phyloP scores from a whole-genome alignment of 2,888 invertebrate species.

The Cataglyphis cursor region DNA sequence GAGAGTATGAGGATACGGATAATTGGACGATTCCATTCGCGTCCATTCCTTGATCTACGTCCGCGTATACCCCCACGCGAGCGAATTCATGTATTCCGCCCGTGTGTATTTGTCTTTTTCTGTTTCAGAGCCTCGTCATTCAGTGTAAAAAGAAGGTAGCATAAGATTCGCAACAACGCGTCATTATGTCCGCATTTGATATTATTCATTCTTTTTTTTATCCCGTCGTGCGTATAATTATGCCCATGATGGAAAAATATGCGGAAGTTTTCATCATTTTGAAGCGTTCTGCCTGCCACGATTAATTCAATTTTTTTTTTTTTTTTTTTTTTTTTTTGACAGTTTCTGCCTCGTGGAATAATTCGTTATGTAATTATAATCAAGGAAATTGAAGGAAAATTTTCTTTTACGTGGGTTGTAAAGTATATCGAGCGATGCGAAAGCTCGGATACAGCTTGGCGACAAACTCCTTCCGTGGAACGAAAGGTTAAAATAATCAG shows the following conservation, averaged over 20 bases:
- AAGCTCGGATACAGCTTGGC: neutral
- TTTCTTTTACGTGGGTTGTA: neutral
- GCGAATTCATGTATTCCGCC: constrained; percentile 63
- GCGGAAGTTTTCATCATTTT: constrained; percentile 7
- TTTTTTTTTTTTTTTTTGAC: constrained; percentile 14
- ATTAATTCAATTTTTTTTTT: neutral
- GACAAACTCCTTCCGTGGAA: constrained; percentile 1
- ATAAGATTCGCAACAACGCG: constrained; percentile 37
- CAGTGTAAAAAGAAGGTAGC: neutral
- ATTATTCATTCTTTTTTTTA: constrained; percentile 16
- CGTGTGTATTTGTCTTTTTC: constrained; percentile 31
- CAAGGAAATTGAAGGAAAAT: neutral
- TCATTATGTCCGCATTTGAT: constrained; percentile 47
- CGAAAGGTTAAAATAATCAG: constrained; percentile 49
- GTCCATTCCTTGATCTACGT: constrained; percentile 62
- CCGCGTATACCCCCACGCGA: constrained; percentile 48
- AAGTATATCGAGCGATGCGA: neutral
- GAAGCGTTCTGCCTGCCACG: constrained; percentile 31
- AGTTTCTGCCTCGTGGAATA: constrained; percentile 25
- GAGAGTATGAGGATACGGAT: constrained; percentile 63
- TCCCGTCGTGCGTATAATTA: constrained; percentile 54
- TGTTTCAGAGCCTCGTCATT: constrained; percentile 25
- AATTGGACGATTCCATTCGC: constrained; percentile 76
- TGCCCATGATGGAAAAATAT: constrained; percentile 43
- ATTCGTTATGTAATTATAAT: constrained; percentile 30